phyloP scores from a whole-genome alignment of 2,888 invertebrate genomes.

The Drosophila basisetae region DNA sequence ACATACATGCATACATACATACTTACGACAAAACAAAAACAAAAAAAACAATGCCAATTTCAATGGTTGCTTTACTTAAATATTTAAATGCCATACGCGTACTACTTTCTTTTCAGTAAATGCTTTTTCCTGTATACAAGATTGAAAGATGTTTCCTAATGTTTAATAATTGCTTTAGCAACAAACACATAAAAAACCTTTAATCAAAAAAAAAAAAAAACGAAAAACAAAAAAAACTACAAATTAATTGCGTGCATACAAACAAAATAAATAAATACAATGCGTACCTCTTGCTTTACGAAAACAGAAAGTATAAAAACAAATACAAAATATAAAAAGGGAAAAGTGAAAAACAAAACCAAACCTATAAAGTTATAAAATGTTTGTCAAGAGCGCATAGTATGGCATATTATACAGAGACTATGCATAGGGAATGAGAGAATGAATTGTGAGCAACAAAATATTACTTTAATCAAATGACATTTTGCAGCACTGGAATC shows the following conservation, averaged over 20 bases:
- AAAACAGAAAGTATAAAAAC: conserved; percentile 62
- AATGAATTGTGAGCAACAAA: conserved; percentile 62
- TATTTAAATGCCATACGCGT: conserved; percentile 27
- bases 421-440: conserved; percentile 30
- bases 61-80: conserved; percentile 32
- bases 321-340: conserved; percentile 40
- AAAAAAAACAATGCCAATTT: conserved; percentile 14
- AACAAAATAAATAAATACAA: conserved; percentile 67
- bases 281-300: conserved; percentile 82
- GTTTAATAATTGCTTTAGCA: conserved; percentile 73
- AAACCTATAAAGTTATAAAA: conserved; percentile 38
- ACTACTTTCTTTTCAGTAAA: conserved; percentile 38
- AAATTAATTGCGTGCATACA: conserved; percentile 51
- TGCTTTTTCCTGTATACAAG: conserved; percentile 59
- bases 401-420: conserved; percentile 15
- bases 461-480: conserved; percentile 64
- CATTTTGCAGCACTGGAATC: conserved; percentile 35
- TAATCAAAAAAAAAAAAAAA: conserved; percentile 21
- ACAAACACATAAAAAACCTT: conserved; percentile 43
- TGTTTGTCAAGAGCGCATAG: conserved; percentile 48
- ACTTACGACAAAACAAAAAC: conserved; percentile 2
- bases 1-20: conserved; percentile 18
- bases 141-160: conserved; percentile 66
- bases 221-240: conserved; percentile 26
- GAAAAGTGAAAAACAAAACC: conserved; percentile 11